Base-by-base conservation (phyloP, 2,113 vertebrate species). In the Scortum barcoo region DNA sequence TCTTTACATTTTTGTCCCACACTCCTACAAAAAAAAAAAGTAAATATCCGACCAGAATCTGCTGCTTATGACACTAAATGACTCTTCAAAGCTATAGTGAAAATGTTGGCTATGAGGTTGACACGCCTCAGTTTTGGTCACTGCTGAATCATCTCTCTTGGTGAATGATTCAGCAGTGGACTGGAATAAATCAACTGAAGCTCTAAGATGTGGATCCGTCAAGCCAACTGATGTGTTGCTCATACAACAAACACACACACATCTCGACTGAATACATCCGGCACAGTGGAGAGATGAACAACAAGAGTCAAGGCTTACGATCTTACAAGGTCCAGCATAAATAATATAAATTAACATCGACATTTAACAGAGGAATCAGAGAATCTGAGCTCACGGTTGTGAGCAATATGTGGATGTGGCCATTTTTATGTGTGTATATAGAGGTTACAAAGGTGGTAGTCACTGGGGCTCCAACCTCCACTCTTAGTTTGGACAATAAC, bases 401-500 rank as follows among this genome's bases (percentile, higher is more conserved):
- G 78, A 78, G 72, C 6, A 74, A 77, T 81, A 40, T 57, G 42
- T 51, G 38, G 42, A 81, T 51, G 44, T 38, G 7, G n/a, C 9
- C n/a, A 13, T 70, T 51, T 71, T 36, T 68, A n/a, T 69, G 24
- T 76, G 44, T 63, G 13, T 48, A n/a, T 40, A 51, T 44, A 20
- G 19, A 50, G 33, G 61, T 85, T 68, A 80, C 36, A 77, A 58
- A 90, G 85, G 80, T 87, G 67, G 36, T 54, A 19, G 50, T 65
- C 66, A 72, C 33, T 63, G 58, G 17, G 58, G 30, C 86, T 61
- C 63, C 40, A 48, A 62, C 77, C 73, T 72, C 46, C 36, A 81
- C 77, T 54, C 75, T 73, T 54, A 62, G 84, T 69, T 78, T 81
- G 72, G 87, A 90, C 81, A 91, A 91, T 61, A 81, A 88, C 84